Percentiles rank a stretch among this genome's conserved stretches.
Evolutionary conservation across 1,140 invertebrate genomes (phyloP).

Genomic region (Drosophila hydei): DNA sequence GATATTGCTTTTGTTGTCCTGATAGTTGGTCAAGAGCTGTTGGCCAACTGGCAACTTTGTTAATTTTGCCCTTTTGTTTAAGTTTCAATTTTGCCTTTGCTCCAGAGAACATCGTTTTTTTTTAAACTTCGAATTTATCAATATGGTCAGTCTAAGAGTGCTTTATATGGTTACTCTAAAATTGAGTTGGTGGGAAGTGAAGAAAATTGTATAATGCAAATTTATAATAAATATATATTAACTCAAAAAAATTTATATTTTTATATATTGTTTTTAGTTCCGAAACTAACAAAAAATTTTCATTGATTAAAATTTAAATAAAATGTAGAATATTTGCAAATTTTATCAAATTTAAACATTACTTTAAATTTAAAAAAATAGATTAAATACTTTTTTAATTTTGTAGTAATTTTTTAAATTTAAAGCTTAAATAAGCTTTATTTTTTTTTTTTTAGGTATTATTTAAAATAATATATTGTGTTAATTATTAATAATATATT

Average conservation of each 20-base stretch:
- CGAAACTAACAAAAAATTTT: no score
- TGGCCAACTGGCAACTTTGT: slow-evolving; percentile 45
- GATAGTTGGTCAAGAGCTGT: slow-evolving; percentile 50
- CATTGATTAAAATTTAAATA: no score
- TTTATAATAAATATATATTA: neutral
- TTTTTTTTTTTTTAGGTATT: no score
- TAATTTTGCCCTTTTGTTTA: slow-evolving; percentile 49
- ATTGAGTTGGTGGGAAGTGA: neutral
- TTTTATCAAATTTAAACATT: no score
- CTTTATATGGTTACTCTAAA: neutral
- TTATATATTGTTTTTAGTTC: neutral
- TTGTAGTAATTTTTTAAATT: no score
- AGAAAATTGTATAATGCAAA: no score
- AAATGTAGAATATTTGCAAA: no score
- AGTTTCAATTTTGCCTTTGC: slow-evolving; percentile 20
- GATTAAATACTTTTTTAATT: no score
- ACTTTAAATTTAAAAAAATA: no score
- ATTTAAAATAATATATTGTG: no score
- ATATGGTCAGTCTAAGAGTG: neutral
- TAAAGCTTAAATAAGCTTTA: no score
- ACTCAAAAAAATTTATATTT: neutral
- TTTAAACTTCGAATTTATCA: neutral
- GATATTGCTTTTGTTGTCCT: slow-evolving; percentile 22
- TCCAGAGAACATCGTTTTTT: neutral
- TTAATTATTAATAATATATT: no score